These are phyloP conservation scores for Suricata suricatta DNA, from an alignment of 2,113 vertebrate genomes.

Conservation along the genomic window DNA sequence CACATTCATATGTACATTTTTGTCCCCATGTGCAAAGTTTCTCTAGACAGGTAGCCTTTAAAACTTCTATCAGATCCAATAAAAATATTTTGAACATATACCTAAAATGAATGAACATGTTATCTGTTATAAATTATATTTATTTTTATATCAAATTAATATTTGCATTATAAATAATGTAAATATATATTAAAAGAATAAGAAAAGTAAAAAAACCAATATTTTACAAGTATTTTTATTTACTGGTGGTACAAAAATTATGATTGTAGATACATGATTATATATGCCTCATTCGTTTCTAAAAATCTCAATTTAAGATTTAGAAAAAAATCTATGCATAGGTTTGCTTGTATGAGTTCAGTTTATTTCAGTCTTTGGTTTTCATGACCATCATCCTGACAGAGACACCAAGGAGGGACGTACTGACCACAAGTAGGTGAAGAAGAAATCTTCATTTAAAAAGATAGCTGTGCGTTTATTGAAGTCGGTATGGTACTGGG, in stretches of 20 bases:
- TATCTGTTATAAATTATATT: neutral
- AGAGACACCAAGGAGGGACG: neutral
- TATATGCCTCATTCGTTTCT: neutral
- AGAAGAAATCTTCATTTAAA: neutral
- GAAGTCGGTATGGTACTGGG: neutral
- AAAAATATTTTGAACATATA: neutral
- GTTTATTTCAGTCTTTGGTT: neutral
- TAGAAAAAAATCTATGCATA: neutral
- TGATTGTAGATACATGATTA: neutral
- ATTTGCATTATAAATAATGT: neutral
- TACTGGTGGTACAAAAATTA: neutral
- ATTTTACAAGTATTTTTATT: neutral
- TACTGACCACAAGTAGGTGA: neutral
- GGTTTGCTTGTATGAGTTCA: neutral
- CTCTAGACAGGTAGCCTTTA: neutral
- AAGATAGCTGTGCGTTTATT: neutral
- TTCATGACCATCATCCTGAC: neutral
- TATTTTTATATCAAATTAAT: neutral
- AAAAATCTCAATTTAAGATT: neutral
- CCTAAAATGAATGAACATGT: neutral
- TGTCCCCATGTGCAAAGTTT: neutral
- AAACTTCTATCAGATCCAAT: neutral
- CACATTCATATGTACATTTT: neutral
- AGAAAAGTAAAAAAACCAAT: neutral
- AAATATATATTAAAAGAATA: neutral